Base-by-base conservation (phyloP, 2,113 vertebrate species). In the Thalassoma bifasciatum region DNA sequence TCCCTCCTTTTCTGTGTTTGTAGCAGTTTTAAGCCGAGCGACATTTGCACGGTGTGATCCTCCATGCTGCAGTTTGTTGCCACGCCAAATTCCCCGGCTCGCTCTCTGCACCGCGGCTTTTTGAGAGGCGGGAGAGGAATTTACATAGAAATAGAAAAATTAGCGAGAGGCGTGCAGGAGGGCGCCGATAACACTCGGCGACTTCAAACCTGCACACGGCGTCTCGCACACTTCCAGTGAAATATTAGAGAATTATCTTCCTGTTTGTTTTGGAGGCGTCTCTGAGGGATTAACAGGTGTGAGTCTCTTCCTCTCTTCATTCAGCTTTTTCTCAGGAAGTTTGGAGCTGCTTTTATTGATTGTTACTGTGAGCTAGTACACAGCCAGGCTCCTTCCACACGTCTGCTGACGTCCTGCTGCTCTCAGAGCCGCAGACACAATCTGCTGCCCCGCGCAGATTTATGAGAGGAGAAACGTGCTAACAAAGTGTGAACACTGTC, bases 61-160 rank as follows among this genome's bases (percentile, higher is more conserved):
- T 59, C 7, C 22, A 51, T 65, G 65, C 59, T 36, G 40, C 51
- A 23, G 40, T 58, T 59, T 22, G 50, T 47, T 72, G 50, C 71
- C 66, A 42, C 34, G 14, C 52, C 1, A 22, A 17, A 30, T 72
- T 50, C 59, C 38, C 14, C 19, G 6, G 40, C 49, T 62, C 13
- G 11, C 23, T 62, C 38, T 72, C 30, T 61, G 63, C 64, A 46
- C 49, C 34, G 10, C 57, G 52, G 76, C 63, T 62, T 63, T 78
- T 50, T 26, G 49, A 11, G 11, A 65, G 47, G 68, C 44, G 2
- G 36, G 12, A 34, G 56, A 42, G 23, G 57, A 88, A 87, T 88
- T 86, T 79, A 62, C 84, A 87, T 84, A 86, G 80, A 82, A 87
- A 84, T 82, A 60, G 78, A 77, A 82, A 44, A 83, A 83, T 75